These are phyloP conservation scores for Australoheros facetus DNA, from an alignment of 2,797 vertebrate genomes.

Conservation along the genomic window DNA sequence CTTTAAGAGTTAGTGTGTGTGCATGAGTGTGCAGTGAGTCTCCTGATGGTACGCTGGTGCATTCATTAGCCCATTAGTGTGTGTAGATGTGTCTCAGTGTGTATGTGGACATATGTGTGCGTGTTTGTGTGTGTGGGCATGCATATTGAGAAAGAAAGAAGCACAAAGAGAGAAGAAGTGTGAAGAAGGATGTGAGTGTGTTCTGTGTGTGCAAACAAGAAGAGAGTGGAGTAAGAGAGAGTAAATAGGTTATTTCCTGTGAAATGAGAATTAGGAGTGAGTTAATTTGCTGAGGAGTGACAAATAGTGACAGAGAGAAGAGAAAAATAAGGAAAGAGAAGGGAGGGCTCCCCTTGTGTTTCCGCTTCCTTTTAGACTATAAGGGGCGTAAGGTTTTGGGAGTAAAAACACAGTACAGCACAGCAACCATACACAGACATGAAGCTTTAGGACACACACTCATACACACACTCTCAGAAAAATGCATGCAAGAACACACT, in stretches of 20 bases:
- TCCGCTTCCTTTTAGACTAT: conserved; percentile 75
- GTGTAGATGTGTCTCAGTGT: conserved; percentile 27
- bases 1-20: conserved; percentile 47
- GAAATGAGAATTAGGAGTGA: conserved; percentile 85
- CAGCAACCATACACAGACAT: conserved; percentile 50
- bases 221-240: conserved; percentile 68
- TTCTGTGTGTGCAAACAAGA: conserved; percentile 73
- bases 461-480: conserved; percentile 32
- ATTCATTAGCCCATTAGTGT: conserved; percentile 51
- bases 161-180: conserved; percentile 57
- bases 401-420: conserved; percentile 73
- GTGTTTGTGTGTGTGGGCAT: conserved; percentile 48
- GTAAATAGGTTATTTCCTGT: conserved; percentile 85
- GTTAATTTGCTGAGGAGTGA: conserved; percentile 79
- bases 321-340: conserved; percentile 43
- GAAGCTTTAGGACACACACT: conserved; percentile 52
- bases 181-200: conserved; percentile 57
- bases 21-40: conserved; percentile 47
- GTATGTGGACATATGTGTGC: conserved; percentile 23
- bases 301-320: conserved; percentile 65
- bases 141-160: conserved; percentile 65
- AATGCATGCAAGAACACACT: conserved; percentile 53
- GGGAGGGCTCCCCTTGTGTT: conserved; percentile 69
- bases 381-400: conserved; percentile 72
- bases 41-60: conserved; percentile 48